Base-by-base conservation (phyloP, 2,113 vertebrate species). In the Passer montanus region DNA sequence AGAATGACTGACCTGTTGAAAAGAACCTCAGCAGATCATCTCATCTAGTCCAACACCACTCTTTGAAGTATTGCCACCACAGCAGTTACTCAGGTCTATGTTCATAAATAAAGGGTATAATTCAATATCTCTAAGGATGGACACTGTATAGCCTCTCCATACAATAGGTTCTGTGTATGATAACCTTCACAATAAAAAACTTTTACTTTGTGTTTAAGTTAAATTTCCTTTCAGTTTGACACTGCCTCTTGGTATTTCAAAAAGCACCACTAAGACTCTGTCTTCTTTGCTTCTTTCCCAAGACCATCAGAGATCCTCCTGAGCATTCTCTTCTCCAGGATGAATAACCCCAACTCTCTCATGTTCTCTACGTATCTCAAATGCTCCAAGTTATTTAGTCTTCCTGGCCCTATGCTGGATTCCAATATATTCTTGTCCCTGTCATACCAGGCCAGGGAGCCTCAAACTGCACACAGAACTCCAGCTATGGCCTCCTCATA, bases 401-500 rank as follows among this genome's bases (percentile, higher is more conserved):
- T 70, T 89, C 35, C 22, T 7, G 12, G 24, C 7, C n/a, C 21
- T 67, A 19, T 52, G 8, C 6, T 49, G 46, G 15, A 43, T 31
- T 69, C 19, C 24, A 41, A 4, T 17, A 41, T 1, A 1, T 62
- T 12, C 27, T 11, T 20, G 19, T n/a, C 20, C 10, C 2, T 43
- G 6, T 78, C 30, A 39, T 8, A 43, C 1, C 7, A 41, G 6
- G 11, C 1, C 7, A 41, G 6, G 11, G 8, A 83, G 6, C 4
- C 31, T 20, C 10, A 18, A 22, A 39, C 50, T 16, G 30, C 26
- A 37, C 23, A 33, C 23, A 52, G 5, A 15, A 24, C 26, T 46
- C 6, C n/a, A 70, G 12, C 5, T 41, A 22, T 19, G 13, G 10
- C 24, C n/a, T 60, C 37, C 49, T 64, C 52, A 66, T 41, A 13